Evolutionary conservation across 2,888 invertebrate genomes (phyloP).

Genomic region (Gortyna flavago): DNA sequence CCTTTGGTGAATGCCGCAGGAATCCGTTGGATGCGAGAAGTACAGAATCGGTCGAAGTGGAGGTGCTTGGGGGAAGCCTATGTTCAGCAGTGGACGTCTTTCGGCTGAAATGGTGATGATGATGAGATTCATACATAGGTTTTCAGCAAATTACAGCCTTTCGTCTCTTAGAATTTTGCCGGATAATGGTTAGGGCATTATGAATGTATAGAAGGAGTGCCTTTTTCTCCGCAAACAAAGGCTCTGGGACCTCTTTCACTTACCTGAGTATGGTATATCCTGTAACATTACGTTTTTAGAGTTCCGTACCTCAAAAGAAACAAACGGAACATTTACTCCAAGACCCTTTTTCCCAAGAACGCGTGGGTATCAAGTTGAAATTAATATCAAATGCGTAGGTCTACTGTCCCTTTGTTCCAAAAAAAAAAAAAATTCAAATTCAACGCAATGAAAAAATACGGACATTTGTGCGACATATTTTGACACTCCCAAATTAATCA

Average conservation of each 20-base stretch:
- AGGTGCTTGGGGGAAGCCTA: background rate
- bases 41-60: background rate
- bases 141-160: background rate
- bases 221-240: background rate
- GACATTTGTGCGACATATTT: background rate
- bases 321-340: background rate
- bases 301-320: background rate
- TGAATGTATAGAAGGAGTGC: background rate
- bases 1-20: background rate
- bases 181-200: background rate
- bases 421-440: too few species aligned
- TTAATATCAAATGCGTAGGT: background rate
- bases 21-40: background rate
- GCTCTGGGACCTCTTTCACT: too few species aligned
- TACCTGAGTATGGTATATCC: background rate
- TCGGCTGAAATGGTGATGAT: background rate
- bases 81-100: background rate
- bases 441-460: background rate
- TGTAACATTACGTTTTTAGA: background rate
- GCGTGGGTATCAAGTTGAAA: background rate
- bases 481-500: background rate
- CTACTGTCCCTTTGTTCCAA: background rate
- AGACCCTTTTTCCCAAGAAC: background rate
- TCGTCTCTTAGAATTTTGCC: background rate
- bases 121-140: background rate